Evolutionary conservation across 2,113 vertebrate species (phyloP).

Genomic region (Equus przewalskii): DNA sequence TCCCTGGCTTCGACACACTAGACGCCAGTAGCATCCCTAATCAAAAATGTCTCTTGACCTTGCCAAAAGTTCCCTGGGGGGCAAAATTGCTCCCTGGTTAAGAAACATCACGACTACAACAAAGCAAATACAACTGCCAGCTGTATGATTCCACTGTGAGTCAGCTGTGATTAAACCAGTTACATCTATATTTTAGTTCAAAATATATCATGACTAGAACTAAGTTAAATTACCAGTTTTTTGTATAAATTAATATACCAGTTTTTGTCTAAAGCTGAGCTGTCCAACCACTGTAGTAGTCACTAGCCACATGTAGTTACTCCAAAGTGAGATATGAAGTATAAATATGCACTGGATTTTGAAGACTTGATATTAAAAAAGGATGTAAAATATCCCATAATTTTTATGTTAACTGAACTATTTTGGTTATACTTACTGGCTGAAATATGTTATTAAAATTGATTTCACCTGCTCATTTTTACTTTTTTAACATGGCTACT

Average conservation of each 20-base stretch:
- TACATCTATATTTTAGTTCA: slow-evolving; percentile 12
- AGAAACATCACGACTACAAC: neutral
- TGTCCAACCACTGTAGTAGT: neutral
- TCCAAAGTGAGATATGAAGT: neutral
- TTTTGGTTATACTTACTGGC: neutral
- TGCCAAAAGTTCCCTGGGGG: neutral
- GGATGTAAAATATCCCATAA: slow-evolving; percentile 20
- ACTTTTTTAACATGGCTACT: neutral
- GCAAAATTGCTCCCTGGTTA: neutral
- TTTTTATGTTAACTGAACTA: slow-evolving; percentile 22
- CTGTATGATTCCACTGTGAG: neutral
- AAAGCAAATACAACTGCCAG: slow-evolving; percentile 45
- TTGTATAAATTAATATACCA: neutral
- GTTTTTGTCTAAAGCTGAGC: neutral
- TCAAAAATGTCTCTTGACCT: neutral
- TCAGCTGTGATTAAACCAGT: neutral
- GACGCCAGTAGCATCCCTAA: neutral
- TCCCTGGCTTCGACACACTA: neutral
- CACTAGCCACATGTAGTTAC: neutral
- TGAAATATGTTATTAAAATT: slow-evolving; percentile 43
- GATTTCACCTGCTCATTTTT: slow-evolving; percentile 4
- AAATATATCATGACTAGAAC: neutral
- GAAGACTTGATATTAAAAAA: slow-evolving; percentile 10
- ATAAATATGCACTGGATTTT: neutral
- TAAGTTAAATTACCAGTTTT: neutral